Evolutionary conservation across 92 coral and sea anemone genomes (phyloP).

Genomic region (Palythoa grandiflora): DNA sequence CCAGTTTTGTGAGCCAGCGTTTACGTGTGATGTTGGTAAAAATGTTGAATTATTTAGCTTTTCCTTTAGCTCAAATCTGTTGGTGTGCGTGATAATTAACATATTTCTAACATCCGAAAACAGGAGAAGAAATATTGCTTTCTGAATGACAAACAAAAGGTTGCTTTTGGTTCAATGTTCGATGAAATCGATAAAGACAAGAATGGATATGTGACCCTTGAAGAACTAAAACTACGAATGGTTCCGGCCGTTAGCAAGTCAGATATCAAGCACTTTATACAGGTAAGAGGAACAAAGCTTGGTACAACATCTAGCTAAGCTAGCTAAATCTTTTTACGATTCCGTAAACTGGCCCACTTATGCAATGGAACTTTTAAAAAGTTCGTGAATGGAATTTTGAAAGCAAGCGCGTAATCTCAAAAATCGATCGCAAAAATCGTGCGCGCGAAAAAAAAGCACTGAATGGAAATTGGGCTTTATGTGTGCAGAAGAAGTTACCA

Average conservation of each 20-base stretch:
- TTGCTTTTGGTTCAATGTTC: conserved; percentile 78
- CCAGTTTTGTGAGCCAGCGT: too few species aligned
- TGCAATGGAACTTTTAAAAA: too few species aligned
- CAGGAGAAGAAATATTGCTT: conserved; percentile 74
- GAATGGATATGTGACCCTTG: conserved; percentile 88
- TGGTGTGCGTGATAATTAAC: not conserved
- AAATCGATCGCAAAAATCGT: too few species aligned
- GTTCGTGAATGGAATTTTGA: too few species aligned
- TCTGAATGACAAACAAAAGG: conserved; percentile 80
- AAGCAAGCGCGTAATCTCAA: too few species aligned
- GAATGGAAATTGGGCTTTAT: too few species aligned
- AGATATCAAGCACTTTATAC: conserved; percentile 87
- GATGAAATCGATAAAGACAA: conserved; percentile 93
- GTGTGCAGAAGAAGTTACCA: too few species aligned
- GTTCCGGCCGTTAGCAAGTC: conserved; percentile 82
- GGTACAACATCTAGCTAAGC: too few species aligned
- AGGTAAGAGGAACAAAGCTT: conserved; percentile 53
- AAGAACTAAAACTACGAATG: conserved; percentile 87
- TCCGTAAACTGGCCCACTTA: too few species aligned
- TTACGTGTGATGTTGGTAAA: too few species aligned
- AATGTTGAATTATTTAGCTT: not conserved
- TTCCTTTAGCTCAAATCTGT: not conserved
- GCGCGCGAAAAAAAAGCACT: too few species aligned
- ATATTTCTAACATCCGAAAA: not conserved
- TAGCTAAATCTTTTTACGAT: too few species aligned